Percentiles rank a stretch among this genome's conserved stretches.
Evolutionary conservation across 2,888 invertebrate species (phyloP).

Genomic region (Agrochola circellaris): DNA sequence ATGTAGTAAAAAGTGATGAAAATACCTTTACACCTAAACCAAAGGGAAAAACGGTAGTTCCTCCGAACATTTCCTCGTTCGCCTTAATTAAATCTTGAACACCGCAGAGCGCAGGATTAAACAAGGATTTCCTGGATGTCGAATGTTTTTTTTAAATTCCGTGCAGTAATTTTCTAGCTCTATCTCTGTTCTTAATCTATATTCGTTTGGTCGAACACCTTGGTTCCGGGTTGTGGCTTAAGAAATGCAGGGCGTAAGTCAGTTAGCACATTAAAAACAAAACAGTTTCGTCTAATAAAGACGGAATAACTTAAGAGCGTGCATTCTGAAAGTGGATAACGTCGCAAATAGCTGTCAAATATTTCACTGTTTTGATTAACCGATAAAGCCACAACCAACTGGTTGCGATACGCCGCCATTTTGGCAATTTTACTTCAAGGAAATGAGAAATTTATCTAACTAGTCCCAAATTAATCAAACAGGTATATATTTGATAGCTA

Average conservation of each 20-base stretch:
- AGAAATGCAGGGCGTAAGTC: neutral
- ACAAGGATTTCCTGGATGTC: conserved; percentile 34
- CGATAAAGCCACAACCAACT: no score
- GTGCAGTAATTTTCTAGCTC: conserved; percentile 13
- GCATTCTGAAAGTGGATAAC: no score
- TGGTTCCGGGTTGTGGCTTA: neutral
- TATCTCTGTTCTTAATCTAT: neutral
- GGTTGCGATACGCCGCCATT: no score
- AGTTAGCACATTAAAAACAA: neutral
- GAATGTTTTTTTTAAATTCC: conserved; percentile 27
- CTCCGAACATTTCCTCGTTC: conserved; percentile 35
- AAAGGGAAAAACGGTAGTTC: conserved; percentile 20
- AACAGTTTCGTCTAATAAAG: neutral
- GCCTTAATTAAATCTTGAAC: conserved; percentile 49
- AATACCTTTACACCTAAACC: conserved; percentile 27
- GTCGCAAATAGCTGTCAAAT: no score
- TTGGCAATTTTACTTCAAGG: no score
- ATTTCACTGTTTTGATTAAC: no score
- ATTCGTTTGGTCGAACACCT: conserved; percentile 1
- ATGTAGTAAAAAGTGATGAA: conserved; percentile 9
- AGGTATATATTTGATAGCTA: no score
- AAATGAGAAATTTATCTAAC: no score
- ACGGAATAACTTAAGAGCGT: neutral
- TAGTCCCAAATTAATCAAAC: no score
- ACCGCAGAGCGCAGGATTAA: conserved; percentile 40